Evolutionary conservation across 2,113 vertebrate genomes (phyloP).

Genomic region (Cebidichthys violaceus): DNA sequence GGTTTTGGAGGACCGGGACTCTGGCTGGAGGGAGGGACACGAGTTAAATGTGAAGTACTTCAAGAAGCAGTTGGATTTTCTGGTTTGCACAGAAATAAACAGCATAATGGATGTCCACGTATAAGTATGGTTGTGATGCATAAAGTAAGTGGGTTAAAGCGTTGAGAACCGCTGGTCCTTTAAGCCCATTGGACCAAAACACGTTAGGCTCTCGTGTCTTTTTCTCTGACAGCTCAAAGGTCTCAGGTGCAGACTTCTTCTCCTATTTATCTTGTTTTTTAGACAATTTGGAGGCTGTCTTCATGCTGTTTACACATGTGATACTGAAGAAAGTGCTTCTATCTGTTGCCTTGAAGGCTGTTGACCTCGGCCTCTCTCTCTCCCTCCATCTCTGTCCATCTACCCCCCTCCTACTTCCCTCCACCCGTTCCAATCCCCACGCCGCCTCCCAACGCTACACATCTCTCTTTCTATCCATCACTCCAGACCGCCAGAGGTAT

Average conservation of each 20-base stretch:
- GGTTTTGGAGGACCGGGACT: neutral
- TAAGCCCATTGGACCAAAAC: neutral
- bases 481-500: conserved; percentile 17
- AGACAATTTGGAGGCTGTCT: neutral
- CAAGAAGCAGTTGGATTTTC: neutral
- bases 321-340: neutral
- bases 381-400: conserved; percentile 31
- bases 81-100: neutral
- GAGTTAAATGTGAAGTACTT: neutral
- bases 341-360: conserved; percentile 38
- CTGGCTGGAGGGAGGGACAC: neutral
- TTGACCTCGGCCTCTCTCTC: conserved; percentile 35
- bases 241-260: neutral
- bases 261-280: neutral
- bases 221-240: neutral
- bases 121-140: too few relatives aligned
- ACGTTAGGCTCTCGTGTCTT: neutral
- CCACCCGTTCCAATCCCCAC: neutral
- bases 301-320: neutral
- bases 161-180: neutral
- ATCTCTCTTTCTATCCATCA: conserved; percentile 28
- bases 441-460: neutral
- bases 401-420: neutral
- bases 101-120: neutral
- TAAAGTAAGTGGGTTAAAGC: neutral